Percentiles rank a stretch among this genome's conserved stretches.
These are phyloP conservation scores for Lethrus apterus DNA, from an alignment of 1,140 invertebrate species.

Conservation along the genomic window DNA sequence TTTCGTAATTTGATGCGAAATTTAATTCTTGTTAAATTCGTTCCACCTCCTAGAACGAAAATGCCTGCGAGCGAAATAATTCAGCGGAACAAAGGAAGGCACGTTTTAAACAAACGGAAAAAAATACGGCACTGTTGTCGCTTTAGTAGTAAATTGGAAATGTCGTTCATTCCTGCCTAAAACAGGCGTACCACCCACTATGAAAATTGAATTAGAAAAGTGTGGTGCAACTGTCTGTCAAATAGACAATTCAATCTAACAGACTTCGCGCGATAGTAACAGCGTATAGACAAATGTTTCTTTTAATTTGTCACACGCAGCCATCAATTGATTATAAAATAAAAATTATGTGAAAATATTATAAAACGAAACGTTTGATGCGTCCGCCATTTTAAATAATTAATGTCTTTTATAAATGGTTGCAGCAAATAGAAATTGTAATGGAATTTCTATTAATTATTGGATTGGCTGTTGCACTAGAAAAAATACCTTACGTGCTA, in stretches of 20 bases:
- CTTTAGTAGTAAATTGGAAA: constrained; percentile 15
- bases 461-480: constrained; percentile 6
- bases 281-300: not conserved
- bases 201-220: constrained; percentile 17
- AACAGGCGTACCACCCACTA: constrained; percentile 16
- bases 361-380: too few relatives aligned
- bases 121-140: too few relatives aligned
- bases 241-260: constrained; percentile 13
- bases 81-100: too few relatives aligned
- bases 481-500: constrained; percentile 8
- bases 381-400: not conserved
- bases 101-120: too few relatives aligned
- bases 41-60: too few relatives aligned
- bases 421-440: constrained; percentile 11
- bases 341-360: too few relatives aligned
- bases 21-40: too few relatives aligned
- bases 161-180: constrained; percentile 11
- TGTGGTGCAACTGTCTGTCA: constrained; percentile 12
- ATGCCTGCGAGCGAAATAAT: too few relatives aligned
- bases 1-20: too few relatives aligned
- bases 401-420: constrained; percentile 1
- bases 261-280: not conserved
- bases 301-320: too few relatives aligned
- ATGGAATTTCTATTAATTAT: constrained; percentile 9
- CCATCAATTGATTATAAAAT: too few relatives aligned